Evolutionary conservation across 1,140 invertebrate species (phyloP).

Genomic region (Diabrotica virgifera): DNA sequence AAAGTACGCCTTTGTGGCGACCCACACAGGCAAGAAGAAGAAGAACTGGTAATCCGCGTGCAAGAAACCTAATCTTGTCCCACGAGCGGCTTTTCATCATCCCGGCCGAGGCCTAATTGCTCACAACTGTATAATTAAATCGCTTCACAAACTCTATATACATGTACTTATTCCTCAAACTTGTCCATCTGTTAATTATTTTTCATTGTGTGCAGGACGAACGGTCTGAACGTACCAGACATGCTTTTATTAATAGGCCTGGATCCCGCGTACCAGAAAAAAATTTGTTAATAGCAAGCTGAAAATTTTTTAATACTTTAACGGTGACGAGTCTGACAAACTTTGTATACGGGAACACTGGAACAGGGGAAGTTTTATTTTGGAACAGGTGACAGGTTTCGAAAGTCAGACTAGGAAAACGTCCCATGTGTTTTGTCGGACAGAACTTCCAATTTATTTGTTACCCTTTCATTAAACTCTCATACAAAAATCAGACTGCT

Average conservation of each 20-base stretch:
- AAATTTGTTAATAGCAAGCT: too few relatives aligned
- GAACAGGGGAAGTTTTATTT: too few relatives aligned
- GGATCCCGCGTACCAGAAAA: too few relatives aligned
- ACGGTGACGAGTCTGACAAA: too few relatives aligned
- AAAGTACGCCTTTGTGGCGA: neutral
- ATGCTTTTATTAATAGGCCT: conserved; percentile 11
- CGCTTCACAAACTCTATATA: conserved; percentile 11
- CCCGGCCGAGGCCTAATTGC: conserved; percentile 11
- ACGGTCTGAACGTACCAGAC: neutral
- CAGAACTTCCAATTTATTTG: too few relatives aligned
- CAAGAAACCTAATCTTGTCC: conserved; percentile 3
- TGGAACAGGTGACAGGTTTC: too few relatives aligned
- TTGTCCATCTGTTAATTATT: conserved; percentile 15
- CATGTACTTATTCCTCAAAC: conserved; percentile 7
- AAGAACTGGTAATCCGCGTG: neutral
- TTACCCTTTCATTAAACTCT: too few relatives aligned
- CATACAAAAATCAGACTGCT: too few relatives aligned
- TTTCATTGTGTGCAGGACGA: neutral
- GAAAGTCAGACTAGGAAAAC: too few relatives aligned
- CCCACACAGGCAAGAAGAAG: neutral
- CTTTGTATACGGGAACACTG: too few relatives aligned
- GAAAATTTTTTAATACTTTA: too few relatives aligned
- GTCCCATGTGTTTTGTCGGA: too few relatives aligned
- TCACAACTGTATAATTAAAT: conserved; percentile 15
- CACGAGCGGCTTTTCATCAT: conserved; percentile 7